Percentiles rank a stretch among this genome's conserved stretches.
phyloP scores from a whole-genome alignment of 2,113 vertebrate species.

The Anoura caudifer region DNA sequence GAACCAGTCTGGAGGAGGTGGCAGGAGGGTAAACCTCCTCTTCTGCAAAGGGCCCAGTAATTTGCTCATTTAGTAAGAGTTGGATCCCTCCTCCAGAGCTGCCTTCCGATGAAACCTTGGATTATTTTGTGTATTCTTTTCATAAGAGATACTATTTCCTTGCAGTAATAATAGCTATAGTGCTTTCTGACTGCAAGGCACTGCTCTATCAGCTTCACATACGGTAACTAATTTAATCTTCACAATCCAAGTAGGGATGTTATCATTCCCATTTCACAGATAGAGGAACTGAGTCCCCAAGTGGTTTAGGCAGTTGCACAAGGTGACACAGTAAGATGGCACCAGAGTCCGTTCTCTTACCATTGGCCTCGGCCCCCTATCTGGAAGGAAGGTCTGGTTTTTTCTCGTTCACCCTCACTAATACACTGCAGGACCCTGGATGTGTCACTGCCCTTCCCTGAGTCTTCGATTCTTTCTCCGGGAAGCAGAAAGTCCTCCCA shows the following conservation, averaged over 20 bases:
- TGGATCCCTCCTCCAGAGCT: not conserved
- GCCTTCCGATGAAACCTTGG: not conserved
- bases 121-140: not conserved
- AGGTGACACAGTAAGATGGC: not conserved
- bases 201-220: not conserved
- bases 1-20: not conserved
- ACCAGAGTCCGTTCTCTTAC: not conserved
- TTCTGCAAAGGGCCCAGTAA: not conserved
- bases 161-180: not conserved
- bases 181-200: not conserved
- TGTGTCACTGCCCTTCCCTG: not conserved
- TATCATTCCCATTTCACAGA: not conserved
- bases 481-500: not conserved
- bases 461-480: not conserved
- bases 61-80: not conserved
- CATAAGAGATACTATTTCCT: not conserved
- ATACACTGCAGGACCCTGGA: not conserved
- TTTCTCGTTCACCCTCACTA: not conserved
- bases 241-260: not conserved
- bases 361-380: not conserved
- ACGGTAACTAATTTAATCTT: not conserved
- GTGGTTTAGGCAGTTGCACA: not conserved
- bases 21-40: not conserved
- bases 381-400: not conserved
- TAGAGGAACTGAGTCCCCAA: not conserved